Evolutionary conservation across 2,888 invertebrate genomes (phyloP).

Genomic region (Epinotia ramella): DNA sequence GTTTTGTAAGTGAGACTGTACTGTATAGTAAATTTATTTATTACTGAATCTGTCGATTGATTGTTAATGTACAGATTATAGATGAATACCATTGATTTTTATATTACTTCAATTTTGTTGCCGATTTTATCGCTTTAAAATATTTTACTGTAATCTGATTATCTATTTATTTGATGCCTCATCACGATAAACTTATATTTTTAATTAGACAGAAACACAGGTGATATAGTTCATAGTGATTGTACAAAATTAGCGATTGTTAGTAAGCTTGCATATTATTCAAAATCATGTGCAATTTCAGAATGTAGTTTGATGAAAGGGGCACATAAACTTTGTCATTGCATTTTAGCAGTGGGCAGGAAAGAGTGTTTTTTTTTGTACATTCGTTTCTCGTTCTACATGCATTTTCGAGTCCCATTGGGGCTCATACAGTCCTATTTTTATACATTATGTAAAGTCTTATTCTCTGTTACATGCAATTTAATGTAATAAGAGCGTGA

Average conservation of each 20-base stretch:
- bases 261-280: conserved; percentile 78
- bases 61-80: conserved; percentile 79
- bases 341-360: conserved; percentile 81
- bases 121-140: conserved; percentile 66
- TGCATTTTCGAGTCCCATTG: conserved; percentile 79
- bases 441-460: conserved; percentile 84
- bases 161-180: conserved; percentile 74
- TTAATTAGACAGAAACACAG: conserved; percentile 71
- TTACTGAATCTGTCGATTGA: conserved; percentile 76
- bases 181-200: conserved; percentile 63
- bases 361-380: conserved; percentile 74
- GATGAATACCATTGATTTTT: conserved; percentile 75
- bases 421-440: conserved; percentile 84
- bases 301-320: conserved; percentile 68
- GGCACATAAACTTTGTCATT: conserved; percentile 77
- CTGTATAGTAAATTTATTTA: conserved; percentile 84
- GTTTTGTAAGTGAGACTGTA: conserved; percentile 80
- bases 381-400: conserved; percentile 78
- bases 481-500: conserved; percentile 77
- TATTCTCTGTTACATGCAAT: conserved; percentile 81
- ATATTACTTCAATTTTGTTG: conserved; percentile 76
- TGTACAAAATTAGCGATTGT: conserved; percentile 81
- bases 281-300: conserved; percentile 82
- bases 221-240: conserved; percentile 79
- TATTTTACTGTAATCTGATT: conserved; percentile 66